Percentiles rank a stretch among this genome's conserved stretches.
Evolutionary conservation across 2,888 invertebrate species (phyloP).

Genomic region (Xanthia icteritia): DNA sequence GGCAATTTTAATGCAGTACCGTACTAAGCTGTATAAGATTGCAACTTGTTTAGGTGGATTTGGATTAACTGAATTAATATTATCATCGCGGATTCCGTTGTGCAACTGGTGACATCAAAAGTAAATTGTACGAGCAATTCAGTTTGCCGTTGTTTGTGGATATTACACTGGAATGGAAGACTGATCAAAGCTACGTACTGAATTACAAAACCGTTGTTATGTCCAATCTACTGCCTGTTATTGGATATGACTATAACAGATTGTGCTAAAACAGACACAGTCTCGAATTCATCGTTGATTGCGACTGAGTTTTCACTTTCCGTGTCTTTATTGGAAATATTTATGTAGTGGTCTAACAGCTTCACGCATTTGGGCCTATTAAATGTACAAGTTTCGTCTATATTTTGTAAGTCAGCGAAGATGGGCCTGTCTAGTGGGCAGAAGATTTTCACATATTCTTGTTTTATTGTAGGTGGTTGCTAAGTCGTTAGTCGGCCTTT

Average conservation of each 20-base stretch:
- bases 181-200: constrained; percentile 52
- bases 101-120: constrained; percentile 61
- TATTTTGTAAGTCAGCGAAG: constrained; percentile 38
- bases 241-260: constrained; percentile 33
- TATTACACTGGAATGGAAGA: constrained; percentile 47
- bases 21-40: constrained; percentile 41
- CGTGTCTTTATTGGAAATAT: constrained; percentile 11
- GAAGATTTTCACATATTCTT: constrained; percentile 44
- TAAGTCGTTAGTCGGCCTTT: constrained; percentile 31
- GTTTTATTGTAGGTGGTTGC: constrained; percentile 33
- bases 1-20: constrained; percentile 32
- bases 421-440: constrained; percentile 38
- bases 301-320: constrained; percentile 37
- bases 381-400: constrained; percentile 21
- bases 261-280: constrained; percentile 36
- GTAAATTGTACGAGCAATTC: constrained; percentile 57
- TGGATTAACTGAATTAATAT: constrained; percentile 38
- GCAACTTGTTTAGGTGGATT: constrained; percentile 41
- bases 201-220: constrained; percentile 48
- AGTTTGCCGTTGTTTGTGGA: constrained; percentile 48
- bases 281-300: constrained; percentile 15
- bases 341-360: constrained; percentile 27
- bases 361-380: constrained; percentile 40
- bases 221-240: constrained; percentile 39
- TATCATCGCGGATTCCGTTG: constrained; percentile 34